These are phyloP conservation scores for Brachionus paranguensis DNA, from an alignment of 1,140 invertebrate genomes.

Conservation along the genomic window DNA sequence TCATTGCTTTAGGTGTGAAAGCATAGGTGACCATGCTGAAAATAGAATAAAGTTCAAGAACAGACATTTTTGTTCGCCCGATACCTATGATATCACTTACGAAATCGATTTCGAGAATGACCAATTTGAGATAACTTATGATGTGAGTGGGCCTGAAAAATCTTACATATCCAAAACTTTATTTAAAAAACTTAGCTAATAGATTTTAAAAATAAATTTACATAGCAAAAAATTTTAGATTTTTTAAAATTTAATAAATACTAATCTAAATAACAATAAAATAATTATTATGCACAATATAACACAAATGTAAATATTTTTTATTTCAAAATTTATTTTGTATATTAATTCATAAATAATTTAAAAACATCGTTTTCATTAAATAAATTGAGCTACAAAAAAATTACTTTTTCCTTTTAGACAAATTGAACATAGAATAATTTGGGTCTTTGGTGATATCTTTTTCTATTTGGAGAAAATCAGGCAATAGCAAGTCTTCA, in stretches of 20 bases:
- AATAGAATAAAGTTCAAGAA: not conserved
- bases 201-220: not conserved
- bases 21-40: not conserved
- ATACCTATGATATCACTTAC: not conserved
- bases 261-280: not conserved
- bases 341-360: not conserved
- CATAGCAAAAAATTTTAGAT: no score
- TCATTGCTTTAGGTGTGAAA: not conserved
- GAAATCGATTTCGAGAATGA: not conserved
- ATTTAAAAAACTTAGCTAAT: not conserved
- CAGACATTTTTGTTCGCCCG: not conserved
- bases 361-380: not conserved
- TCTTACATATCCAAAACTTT: not conserved
- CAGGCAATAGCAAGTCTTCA: slow-evolving; percentile 12
- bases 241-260: not conserved
- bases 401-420: not conserved
- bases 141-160: slow-evolving; percentile 16
- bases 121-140: not conserved
- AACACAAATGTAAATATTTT: not conserved
- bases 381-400: not conserved
- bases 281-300: not conserved
- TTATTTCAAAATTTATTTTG: not conserved
- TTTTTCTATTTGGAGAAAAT: not conserved
- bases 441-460: slow-evolving; percentile 10
- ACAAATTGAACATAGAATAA: slow-evolving; percentile 32